phyloP scores from a whole-genome alignment of 2,888 invertebrate genomes.

The Elegia similella region DNA sequence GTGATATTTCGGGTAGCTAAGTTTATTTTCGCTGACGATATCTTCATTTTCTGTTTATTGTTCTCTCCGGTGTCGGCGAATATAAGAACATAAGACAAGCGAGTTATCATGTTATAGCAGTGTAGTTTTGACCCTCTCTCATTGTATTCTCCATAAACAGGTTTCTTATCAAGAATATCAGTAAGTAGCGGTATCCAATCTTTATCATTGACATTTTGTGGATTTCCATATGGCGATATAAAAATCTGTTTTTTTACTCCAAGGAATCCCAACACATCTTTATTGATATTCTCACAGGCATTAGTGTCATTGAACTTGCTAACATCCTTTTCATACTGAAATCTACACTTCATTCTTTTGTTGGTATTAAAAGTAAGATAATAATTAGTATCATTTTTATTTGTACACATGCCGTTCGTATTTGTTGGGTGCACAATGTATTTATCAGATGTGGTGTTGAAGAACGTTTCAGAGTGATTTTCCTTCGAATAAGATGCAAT shows the following conservation, averaged over 20 bases:
- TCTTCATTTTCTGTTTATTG: slow-evolving; percentile 55
- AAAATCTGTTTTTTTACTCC: slow-evolving; percentile 37
- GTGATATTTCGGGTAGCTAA: slow-evolving; percentile 43
- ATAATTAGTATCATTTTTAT: slow-evolving; percentile 50
- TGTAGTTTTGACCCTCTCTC: slow-evolving; percentile 43
- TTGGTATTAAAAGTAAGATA: slow-evolving; percentile 73
- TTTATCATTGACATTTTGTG: slow-evolving; percentile 44
- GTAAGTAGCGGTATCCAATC: slow-evolving; percentile 51
- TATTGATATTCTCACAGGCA: slow-evolving; percentile 53
- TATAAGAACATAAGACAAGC: slow-evolving; percentile 49
- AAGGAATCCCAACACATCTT: slow-evolving; percentile 40
- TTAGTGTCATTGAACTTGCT: slow-evolving; percentile 40
- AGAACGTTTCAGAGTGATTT: slow-evolving; percentile 57
- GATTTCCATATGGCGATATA: slow-evolving; percentile 64
- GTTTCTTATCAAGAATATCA: slow-evolving; percentile 30
- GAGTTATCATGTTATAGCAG: slow-evolving; percentile 58
- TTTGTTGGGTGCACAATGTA: slow-evolving; percentile 56
- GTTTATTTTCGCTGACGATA: slow-evolving; percentile 44
- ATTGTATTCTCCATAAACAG: slow-evolving; percentile 47
- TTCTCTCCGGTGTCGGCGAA: slow-evolving; percentile 47
- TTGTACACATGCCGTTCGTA: slow-evolving; percentile 63
- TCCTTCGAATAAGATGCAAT: slow-evolving; percentile 56
- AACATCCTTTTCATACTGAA: slow-evolving; percentile 32
- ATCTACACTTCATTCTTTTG: slow-evolving; percentile 67
- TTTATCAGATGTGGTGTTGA: slow-evolving; percentile 37